These are phyloP conservation scores for Poeciliopsis turrubarensis DNA, from an alignment of 2,113 vertebrate genomes.

Conservation along the genomic window DNA sequence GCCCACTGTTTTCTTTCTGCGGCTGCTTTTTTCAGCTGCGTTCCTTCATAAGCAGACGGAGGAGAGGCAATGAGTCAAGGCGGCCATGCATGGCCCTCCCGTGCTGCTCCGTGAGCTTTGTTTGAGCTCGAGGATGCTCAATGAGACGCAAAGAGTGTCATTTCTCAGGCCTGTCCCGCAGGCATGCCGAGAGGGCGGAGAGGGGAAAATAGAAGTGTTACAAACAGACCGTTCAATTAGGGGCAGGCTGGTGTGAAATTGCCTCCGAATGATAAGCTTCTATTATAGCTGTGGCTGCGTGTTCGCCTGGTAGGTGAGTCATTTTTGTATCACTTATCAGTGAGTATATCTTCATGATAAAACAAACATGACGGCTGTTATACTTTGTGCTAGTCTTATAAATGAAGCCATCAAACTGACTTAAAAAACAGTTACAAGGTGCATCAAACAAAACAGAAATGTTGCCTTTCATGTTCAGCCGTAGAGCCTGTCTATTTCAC, in stretches of 20 bases:
- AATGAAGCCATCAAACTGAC: conserved; percentile 26
- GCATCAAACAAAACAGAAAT: neutral
- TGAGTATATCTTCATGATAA: conserved; percentile 50
- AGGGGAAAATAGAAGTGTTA: conserved; percentile 79
- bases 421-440: conserved; percentile 7
- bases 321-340: conserved; percentile 51
- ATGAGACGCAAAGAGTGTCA: conserved; percentile 82
- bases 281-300: conserved; percentile 72
- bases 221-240: conserved; percentile 87
- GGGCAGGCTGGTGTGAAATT: conserved; percentile 84
- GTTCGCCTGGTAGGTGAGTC: conserved; percentile 72
- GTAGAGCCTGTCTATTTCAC: neutral
- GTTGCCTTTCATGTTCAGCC: neutral
- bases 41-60: conserved; percentile 56
- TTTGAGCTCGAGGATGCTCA: conserved; percentile 80
- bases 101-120: conserved; percentile 72
- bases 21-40: conserved; percentile 29
- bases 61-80: conserved; percentile 66
- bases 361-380: conserved; percentile 32
- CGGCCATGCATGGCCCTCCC: conserved; percentile 59
- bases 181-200: conserved; percentile 71
- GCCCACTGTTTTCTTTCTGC: conserved; percentile 16
- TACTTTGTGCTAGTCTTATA: conserved; percentile 21
- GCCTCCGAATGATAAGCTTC: conserved; percentile 84
- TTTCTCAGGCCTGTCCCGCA: conserved; percentile 83